These are phyloP conservation scores for Strigops habroptila DNA, from an alignment of 2,113 vertebrate genomes.

Conservation along the genomic window DNA sequence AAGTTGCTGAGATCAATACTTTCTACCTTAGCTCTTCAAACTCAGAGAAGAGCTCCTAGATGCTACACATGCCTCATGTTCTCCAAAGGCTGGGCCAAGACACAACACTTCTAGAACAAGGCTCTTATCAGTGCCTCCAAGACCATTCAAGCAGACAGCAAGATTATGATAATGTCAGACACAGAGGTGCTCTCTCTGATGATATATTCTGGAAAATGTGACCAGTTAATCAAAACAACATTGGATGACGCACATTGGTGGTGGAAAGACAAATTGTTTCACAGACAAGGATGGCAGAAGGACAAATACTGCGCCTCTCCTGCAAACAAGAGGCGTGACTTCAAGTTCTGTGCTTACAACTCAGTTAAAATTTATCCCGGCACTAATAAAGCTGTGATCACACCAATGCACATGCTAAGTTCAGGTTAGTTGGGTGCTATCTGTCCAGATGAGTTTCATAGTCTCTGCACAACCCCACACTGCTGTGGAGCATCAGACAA, in stretches of 20 bases:
- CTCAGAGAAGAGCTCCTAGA: not conserved
- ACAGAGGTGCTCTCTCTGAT: not conserved
- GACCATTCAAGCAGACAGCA: not conserved
- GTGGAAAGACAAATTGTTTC: not conserved
- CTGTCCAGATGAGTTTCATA: not conserved
- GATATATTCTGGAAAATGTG: not conserved
- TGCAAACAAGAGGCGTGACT: not conserved
- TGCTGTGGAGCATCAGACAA: not conserved
- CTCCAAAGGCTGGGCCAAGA: not conserved
- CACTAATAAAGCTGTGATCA: not conserved
- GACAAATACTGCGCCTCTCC: not conserved
- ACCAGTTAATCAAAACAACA: not conserved
- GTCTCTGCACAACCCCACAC: not conserved
- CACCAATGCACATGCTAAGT: not conserved
- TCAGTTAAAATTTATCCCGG: not conserved
- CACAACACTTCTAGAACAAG: not conserved
- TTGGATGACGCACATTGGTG: rapidly evolving
- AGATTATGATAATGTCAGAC: not conserved
- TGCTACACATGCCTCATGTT: not conserved
- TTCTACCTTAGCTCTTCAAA: not conserved
- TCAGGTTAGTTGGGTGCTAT: not conserved
- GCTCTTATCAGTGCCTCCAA: not conserved
- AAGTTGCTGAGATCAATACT: not conserved
- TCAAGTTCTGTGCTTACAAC: not conserved
- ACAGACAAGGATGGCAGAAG: not conserved